These are phyloP conservation scores for Trachymyrmex cornetzi DNA, from an alignment of 1,140 invertebrate genomes.

Conservation along the genomic window DNA sequence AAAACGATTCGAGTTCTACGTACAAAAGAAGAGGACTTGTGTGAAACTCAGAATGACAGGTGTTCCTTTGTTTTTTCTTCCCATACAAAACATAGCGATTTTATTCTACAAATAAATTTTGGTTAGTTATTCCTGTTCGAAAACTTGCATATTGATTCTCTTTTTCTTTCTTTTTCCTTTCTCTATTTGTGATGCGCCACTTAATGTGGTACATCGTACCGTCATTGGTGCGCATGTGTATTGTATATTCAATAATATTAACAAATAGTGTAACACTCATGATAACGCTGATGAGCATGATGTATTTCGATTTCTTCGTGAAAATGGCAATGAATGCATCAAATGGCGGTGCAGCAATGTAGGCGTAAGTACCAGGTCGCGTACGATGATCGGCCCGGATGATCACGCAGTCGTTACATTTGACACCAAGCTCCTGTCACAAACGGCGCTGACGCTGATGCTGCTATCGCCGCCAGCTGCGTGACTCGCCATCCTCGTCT, in stretches of 20 bases:
- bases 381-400: conserved; percentile 66
- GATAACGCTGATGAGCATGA: conserved; percentile 77
- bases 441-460: conserved; percentile 76
- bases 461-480: conserved; percentile 88
- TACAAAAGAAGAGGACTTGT: conserved; percentile 72
- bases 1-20: conserved; percentile 63
- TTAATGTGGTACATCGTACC: conserved; percentile 65
- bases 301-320: conserved; percentile 72
- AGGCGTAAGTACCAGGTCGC: conserved; percentile 68
- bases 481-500: conserved; percentile 88
- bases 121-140: conserved; percentile 75
- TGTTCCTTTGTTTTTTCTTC: conserved; percentile 73
- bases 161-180: conserved; percentile 33
- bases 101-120: conserved; percentile 86
- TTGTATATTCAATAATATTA: conserved; percentile 57
- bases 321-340: conserved; percentile 73
- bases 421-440: conserved; percentile 77
- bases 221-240: conserved; percentile 28
- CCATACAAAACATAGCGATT: conserved; percentile 87
- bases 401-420: conserved; percentile 73
- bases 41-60: conserved; percentile 72
- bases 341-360: conserved; percentile 73
- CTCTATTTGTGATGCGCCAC: conserved; percentile 74
- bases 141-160: conserved; percentile 76
- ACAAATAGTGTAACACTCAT: conserved; percentile 74